phyloP scores from a whole-genome alignment of 2,113 vertebrate genomes.

The Rissa tridactyla region DNA sequence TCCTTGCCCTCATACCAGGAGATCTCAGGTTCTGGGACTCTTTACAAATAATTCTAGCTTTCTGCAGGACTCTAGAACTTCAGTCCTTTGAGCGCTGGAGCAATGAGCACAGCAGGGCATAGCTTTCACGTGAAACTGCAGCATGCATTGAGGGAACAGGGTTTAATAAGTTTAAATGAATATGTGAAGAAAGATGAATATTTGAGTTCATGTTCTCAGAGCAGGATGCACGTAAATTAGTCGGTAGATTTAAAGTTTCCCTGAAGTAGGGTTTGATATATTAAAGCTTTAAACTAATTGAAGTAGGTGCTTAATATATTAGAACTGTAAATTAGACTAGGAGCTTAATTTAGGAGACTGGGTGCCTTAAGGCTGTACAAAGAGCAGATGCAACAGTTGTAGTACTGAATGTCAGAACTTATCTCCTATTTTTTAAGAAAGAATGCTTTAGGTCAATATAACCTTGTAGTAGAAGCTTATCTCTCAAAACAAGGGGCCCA shows the following conservation, averaged over 20 bases:
- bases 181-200: background rate
- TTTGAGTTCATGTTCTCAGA: background rate
- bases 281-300: no score
- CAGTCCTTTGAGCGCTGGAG: background rate
- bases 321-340: no score
- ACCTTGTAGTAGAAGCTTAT: no score
- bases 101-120: background rate
- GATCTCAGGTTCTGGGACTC: background rate
- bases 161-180: background rate
- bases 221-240: background rate
- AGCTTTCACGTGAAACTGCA: background rate
- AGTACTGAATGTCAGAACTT: no score
- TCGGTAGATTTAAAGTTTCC: background rate
- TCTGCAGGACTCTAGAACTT: background rate
- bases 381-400: no score
- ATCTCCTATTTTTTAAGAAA: no score
- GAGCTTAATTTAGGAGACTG: no score
- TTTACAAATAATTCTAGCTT: background rate
- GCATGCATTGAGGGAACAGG: rapidly evolving
- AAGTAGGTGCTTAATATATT: no score
- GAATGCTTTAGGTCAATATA: no score
- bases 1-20: background rate
- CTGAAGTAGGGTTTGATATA: background rate
- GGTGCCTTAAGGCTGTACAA: no score
- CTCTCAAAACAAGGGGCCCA: no score